Base-by-base conservation (phyloP, 1,140 invertebrate species). In the Hycleus cichorii region DNA sequence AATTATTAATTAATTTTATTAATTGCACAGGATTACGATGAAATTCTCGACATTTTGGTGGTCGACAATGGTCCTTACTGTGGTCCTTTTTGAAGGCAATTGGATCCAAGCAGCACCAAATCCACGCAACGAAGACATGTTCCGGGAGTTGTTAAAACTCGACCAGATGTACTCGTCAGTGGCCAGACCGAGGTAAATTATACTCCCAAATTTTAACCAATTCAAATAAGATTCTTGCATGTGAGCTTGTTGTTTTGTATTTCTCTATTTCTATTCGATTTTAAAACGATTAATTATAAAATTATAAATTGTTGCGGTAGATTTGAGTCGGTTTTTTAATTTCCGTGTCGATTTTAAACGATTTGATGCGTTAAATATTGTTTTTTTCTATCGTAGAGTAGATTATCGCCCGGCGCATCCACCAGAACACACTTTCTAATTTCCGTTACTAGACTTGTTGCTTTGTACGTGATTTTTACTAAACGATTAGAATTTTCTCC, bases 111-210 rank as follows among this genome's bases (percentile, higher is more conserved):
- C 70, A 2, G 69, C 70, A 3, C 70, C 69, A 1, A 68, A 59
- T 49, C 64, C 68, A n/a, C 53, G 67, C 11, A 65, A 64, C 42
- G 69, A 71, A 40, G 66, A 72, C 45, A 68, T 71, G 63, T 63
- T 67, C 49, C 66, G 64, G 57, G 65, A 67, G 8, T 56, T 73
- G 38, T 57, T 71, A 50, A 68, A 72, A 49, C 57, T 73, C 40
- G 71, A 73, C 51, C 66, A 72, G 45, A 60, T 71, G 50, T 73
- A 73, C 49, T 73, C 71, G 3, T 68, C 71, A 6, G 64, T 73
- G 8, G 70, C 71, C 5, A 68, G 71, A 61, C 71, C 71, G 43
- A 73, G 71, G 71, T 73, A 69, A 67, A 25, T 32, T 47, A 18
- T 38, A 26, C 47, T 48, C 32, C 18, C 18, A 18, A 18, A 18